Evolutionary conservation across 2,797 vertebrate genomes (phyloP).

Genomic region (Premnoplex brunnescens): DNA sequence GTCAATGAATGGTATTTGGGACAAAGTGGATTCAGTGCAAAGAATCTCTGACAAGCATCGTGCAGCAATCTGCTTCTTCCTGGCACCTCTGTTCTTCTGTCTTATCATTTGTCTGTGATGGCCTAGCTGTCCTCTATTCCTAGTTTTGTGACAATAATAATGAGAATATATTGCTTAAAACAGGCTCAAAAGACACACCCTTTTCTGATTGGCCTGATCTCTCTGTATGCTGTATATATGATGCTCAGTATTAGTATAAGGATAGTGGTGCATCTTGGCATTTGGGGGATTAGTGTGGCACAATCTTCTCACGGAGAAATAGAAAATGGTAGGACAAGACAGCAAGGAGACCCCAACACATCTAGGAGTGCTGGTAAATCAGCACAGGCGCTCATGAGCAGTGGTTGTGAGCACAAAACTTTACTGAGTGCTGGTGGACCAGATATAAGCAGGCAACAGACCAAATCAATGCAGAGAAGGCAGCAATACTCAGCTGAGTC

Average conservation of each 20-base stretch:
- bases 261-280: neutral
- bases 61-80: neutral
- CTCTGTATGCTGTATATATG: neutral
- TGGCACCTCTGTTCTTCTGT: neutral
- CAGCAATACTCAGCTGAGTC: neutral
- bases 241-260: neutral
- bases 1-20: neutral
- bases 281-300: neutral
- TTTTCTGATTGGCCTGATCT: neutral
- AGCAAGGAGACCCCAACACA: neutral
- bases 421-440: neutral
- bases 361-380: neutral
- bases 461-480: neutral
- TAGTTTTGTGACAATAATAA: neutral
- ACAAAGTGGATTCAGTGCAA: conserved; percentile 8
- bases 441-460: neutral
- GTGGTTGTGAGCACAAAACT: neutral
- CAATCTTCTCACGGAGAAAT: neutral
- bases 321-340: neutral
- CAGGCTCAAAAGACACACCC: fast-evolving
- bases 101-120: neutral
- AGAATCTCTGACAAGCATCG: neutral
- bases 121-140: neutral
- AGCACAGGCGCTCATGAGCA: neutral
- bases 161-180: neutral